Percentiles rank a stretch among this genome's conserved stretches.
Conservation (phyloP, 2,888 invertebrate genomes). For the Tholera decimalis region DNA sequence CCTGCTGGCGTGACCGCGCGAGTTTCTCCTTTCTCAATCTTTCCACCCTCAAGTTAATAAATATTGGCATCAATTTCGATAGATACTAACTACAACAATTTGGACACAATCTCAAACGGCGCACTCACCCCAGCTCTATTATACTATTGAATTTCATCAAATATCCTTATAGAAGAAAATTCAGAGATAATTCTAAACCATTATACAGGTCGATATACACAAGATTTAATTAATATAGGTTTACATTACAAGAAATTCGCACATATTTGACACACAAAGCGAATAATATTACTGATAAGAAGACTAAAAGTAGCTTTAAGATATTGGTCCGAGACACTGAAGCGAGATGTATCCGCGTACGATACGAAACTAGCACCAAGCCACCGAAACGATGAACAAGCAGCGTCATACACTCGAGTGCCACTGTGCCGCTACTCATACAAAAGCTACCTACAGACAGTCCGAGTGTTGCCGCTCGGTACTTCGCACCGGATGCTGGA, state of each 20-base stretch:
- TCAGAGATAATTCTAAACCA: slow-evolving; percentile 89
- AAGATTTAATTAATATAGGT: slow-evolving; percentile 87
- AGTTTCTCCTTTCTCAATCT: slow-evolving; percentile 63
- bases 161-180: slow-evolving; percentile 86
- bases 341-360: slow-evolving; percentile 86
- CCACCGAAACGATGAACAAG: slow-evolving; percentile 86
- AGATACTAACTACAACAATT: slow-evolving; percentile 87
- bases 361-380: slow-evolving; percentile 89
- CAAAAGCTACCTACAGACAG: slow-evolving; percentile 80
- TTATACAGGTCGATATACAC: slow-evolving; percentile 91
- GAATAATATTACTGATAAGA: slow-evolving; percentile 86
- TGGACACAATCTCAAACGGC: slow-evolving; percentile 83
- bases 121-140: slow-evolving; percentile 80
- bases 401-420: slow-evolving; percentile 71
- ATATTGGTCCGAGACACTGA: slow-evolving; percentile 91
- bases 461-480: slow-evolving; percentile 60
- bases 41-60: slow-evolving; percentile 71
- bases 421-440: slow-evolving; percentile 68
- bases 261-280: slow-evolving; percentile 92
- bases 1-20: slow-evolving; percentile 82
- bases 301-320: slow-evolving; percentile 86
- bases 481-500: slow-evolving; percentile 49
- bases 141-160: slow-evolving; percentile 83
- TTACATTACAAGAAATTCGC: slow-evolving; percentile 89
- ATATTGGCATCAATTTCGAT: slow-evolving; percentile 85